These are phyloP conservation scores for Mellivora capensis DNA, from an alignment of 2,113 vertebrate genomes.

Conservation along the genomic window DNA sequence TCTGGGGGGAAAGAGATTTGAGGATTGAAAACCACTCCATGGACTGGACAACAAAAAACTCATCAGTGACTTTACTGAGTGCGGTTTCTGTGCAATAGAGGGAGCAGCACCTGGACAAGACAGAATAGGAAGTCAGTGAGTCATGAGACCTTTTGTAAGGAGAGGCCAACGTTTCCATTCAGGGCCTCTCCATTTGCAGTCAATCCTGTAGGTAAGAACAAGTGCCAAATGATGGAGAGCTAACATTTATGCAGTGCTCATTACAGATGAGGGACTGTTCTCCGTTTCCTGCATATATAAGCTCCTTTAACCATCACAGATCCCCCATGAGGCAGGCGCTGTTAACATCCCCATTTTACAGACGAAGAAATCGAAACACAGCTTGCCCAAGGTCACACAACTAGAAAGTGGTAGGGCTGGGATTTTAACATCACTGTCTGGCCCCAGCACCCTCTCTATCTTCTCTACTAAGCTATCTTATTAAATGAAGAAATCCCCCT, in stretches of 20 bases:
- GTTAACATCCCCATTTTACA: neutral
- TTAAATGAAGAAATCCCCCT: neutral
- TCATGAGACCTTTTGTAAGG: neutral
- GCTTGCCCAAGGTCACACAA: neutral
- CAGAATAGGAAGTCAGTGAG: neutral
- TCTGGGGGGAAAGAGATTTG: neutral
- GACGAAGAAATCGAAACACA: neutral
- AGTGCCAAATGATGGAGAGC: neutral
- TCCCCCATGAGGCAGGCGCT: neutral
- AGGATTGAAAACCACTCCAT: neutral
- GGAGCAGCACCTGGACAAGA: neutral
- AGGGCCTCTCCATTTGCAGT: neutral
- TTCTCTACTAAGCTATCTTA: neutral
- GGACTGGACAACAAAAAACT: neutral
- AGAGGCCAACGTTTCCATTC: neutral
- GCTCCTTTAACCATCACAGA: neutral
- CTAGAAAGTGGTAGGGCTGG: neutral
- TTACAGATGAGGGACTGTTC: fast-evolving
- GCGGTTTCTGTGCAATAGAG: neutral
- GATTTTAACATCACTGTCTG: neutral
- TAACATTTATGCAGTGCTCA: neutral
- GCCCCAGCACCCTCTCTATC: neutral
- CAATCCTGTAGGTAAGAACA: neutral
- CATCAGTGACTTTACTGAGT: too few species aligned
- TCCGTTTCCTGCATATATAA: too few species aligned